Evolutionary conservation across 2,113 vertebrate genomes (phyloP).

Genomic region (Vidua macroura): DNA sequence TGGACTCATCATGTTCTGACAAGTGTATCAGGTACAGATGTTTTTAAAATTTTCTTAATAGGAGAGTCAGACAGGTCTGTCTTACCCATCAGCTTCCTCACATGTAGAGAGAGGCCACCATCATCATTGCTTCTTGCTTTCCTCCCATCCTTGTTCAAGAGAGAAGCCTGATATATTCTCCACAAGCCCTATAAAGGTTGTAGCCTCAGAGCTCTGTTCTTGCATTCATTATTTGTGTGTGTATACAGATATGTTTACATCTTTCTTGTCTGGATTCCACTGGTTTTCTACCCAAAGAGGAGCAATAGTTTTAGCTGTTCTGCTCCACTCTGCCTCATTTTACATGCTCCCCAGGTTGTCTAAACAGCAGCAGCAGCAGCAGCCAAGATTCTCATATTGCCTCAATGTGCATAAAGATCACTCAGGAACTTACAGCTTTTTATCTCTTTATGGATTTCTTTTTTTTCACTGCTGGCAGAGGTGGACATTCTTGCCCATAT

Average conservation of each 20-base stretch:
- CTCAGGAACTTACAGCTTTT: neutral
- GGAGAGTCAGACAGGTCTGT: neutral
- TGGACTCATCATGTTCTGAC: neutral
- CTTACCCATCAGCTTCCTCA: neutral
- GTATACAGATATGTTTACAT: neutral
- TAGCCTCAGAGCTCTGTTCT: neutral
- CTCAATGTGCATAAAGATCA: neutral
- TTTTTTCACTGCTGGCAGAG: neutral
- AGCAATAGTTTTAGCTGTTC: neutral
- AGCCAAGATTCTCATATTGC: neutral
- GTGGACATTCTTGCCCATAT: neutral
- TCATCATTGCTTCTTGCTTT: neutral
- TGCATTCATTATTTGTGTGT: neutral
- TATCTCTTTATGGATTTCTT: neutral
- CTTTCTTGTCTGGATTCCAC: neutral
- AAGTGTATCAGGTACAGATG: constrained; percentile 40
- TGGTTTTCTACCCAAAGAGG: neutral
- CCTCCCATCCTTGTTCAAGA: neutral
- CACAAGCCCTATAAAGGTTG: neutral
- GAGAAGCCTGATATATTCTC: neutral
- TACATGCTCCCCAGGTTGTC: neutral
- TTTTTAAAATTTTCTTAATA: neutral
- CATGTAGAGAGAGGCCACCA: neutral
- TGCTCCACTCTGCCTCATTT: neutral
- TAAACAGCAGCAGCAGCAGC: neutral